phyloP scores from a whole-genome alignment of 2,888 invertebrate species.

The Pachymerium ferrugineum region DNA sequence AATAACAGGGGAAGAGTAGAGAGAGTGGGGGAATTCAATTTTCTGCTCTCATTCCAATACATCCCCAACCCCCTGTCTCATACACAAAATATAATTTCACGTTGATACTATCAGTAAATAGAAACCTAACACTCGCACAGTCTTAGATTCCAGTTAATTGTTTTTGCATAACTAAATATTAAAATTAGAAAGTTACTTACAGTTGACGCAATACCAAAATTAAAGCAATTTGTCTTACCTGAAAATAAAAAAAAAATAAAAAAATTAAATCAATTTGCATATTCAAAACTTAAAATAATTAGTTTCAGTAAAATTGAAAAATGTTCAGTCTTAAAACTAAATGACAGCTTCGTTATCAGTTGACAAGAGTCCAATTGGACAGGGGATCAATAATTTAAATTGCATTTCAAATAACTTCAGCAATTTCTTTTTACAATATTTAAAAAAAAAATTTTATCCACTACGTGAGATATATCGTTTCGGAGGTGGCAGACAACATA shows the following conservation, averaged over 20 bases:
- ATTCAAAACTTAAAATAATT: background rate
- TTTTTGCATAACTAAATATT: background rate
- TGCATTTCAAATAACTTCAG: too few relatives aligned
- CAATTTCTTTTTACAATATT: too few relatives aligned
- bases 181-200: background rate
- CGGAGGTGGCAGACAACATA: too few relatives aligned
- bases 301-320: too few relatives aligned
- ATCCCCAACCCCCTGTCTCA: background rate
- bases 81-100: background rate
- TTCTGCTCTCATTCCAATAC: background rate
- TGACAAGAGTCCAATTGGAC: background rate
- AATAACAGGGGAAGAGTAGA: conserved; percentile 1
- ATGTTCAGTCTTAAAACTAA: background rate
- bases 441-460: too few relatives aligned
- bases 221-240: background rate
- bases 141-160: background rate
- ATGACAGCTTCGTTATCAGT: background rate
- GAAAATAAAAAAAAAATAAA: background rate
- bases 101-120: background rate
- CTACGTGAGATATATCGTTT: too few relatives aligned
- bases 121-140: too few relatives aligned
- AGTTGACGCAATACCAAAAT: background rate
- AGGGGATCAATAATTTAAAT: background rate
- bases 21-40: conserved; percentile 7
- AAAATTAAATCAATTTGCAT: background rate